Evolutionary conservation across 2,797 vertebrate species (phyloP).

Genomic region (Capromys pilorides): DNA sequence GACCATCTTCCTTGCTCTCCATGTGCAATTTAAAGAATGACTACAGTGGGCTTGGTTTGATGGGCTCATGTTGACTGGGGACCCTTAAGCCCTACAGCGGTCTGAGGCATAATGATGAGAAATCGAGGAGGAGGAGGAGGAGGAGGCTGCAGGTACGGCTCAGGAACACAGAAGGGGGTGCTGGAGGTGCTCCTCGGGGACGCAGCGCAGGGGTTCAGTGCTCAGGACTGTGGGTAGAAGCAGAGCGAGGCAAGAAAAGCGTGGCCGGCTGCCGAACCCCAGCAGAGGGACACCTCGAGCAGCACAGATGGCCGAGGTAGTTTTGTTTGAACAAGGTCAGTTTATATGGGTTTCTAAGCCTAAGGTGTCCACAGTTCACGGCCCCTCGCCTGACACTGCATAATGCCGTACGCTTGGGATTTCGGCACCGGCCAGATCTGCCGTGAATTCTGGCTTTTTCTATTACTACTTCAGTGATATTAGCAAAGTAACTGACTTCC

Average conservation of each 20-base stretch:
- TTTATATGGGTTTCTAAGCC: not conserved
- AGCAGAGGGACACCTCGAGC: not conserved
- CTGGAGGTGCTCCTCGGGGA: not conserved
- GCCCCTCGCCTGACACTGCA: not conserved
- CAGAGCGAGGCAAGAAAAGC: not conserved
- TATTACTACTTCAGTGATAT: not conserved
- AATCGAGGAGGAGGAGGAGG: too few species aligned
- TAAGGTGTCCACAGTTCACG: accelerated
- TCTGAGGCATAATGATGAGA: not conserved
- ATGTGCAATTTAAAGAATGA: not conserved
- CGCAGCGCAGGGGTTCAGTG: not conserved
- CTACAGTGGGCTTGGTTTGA: not conserved
- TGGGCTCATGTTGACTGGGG: not conserved
- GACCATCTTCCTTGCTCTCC: not conserved
- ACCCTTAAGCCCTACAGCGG: not conserved
- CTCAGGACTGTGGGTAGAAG: not conserved
- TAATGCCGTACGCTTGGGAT: not conserved
- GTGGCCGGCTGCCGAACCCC: not conserved
- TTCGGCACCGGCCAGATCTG: not conserved
- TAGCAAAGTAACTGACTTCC: not conserved
- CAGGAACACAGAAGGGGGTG: not conserved
- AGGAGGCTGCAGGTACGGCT: not conserved
- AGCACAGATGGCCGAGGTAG: too few species aligned
- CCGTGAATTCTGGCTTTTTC: not conserved
- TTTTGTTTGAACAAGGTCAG: not conserved